Evolutionary conservation across 1,140 invertebrate species (phyloP).

Genomic region (Trichonephila clavipes): DNA sequence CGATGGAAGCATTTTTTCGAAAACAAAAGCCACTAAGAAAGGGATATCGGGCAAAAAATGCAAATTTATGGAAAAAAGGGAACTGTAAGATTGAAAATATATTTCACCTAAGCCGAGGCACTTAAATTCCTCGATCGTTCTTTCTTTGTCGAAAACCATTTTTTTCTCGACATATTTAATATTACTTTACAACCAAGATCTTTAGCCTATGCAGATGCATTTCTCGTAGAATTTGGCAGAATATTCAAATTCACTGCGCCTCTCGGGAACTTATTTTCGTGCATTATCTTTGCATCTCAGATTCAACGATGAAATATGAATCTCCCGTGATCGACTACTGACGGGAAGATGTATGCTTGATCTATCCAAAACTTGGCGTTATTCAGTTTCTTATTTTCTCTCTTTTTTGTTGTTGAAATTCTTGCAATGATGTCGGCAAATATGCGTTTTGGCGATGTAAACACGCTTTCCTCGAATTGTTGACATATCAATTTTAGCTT

Average conservation of each 20-base stretch:
- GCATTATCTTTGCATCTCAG: slow-evolving; percentile 17
- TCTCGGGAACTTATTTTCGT: neutral
- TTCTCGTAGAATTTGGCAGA: neutral
- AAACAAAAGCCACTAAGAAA: too few species aligned
- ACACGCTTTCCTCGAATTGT: slow-evolving; percentile 58
- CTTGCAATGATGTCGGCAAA: slow-evolving; percentile 42
- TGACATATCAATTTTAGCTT: slow-evolving; percentile 68
- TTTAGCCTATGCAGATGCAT: neutral
- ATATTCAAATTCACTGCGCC: slow-evolving; percentile 3
- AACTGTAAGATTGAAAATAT: neutral
- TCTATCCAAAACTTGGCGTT: neutral
- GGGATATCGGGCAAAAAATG: neutral
- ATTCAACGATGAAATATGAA: slow-evolving; percentile 27
- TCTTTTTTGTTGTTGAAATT: neutral
- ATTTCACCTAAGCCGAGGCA: neutral
- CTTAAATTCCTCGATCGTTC: neutral
- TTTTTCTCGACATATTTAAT: neutral
- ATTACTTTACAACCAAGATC: neutral
- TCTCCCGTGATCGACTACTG: neutral
- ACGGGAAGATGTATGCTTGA: slow-evolving; percentile 27
- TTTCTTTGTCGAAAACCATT: neutral
- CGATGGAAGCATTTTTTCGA: too few species aligned
- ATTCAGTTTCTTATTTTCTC: neutral
- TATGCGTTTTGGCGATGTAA: slow-evolving; percentile 46
- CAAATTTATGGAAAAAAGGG: neutral